These are phyloP conservation scores for Ellobius talpinus DNA, from an alignment of 2,113 vertebrate species.

Conservation along the genomic window DNA sequence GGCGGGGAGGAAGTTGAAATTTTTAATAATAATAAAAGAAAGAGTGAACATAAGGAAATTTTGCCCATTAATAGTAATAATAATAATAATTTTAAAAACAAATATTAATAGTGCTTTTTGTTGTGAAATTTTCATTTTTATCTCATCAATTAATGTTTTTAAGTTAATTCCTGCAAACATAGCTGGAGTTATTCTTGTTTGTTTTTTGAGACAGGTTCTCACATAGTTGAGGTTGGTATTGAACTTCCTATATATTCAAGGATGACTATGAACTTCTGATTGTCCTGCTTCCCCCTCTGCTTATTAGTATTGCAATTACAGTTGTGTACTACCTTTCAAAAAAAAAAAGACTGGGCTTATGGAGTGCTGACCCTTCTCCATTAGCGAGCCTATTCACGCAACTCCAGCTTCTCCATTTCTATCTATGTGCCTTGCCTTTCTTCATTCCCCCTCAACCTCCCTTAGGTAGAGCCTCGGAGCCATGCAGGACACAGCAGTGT, in stretches of 20 bases:
- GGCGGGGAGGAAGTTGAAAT: too few relatives aligned
- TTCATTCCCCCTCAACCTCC: not conserved
- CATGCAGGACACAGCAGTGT: not conserved
- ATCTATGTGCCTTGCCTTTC: not conserved
- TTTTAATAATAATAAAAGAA: too few relatives aligned
- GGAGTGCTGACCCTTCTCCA: not conserved
- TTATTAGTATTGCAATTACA: not conserved
- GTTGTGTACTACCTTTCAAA: accelerated
- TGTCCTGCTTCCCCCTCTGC: accelerated
- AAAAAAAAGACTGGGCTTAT: not conserved
- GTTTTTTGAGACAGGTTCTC: not conserved
- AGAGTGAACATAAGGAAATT: too few relatives aligned
- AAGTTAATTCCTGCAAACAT: not conserved
- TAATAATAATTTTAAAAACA: not conserved
- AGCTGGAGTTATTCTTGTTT: not conserved
- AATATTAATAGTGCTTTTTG: not conserved
- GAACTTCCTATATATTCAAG: not conserved
- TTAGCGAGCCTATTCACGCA: not conserved
- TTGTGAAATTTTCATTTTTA: not conserved
- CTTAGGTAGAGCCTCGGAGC: not conserved
- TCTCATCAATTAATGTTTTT: not conserved
- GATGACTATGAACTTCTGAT: not conserved
- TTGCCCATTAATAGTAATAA: too few relatives aligned
- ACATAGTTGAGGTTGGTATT: not conserved
- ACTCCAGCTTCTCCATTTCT: too few relatives aligned